phyloP scores from a whole-genome alignment of 2,888 invertebrate species.

The Heliconius hortense region DNA sequence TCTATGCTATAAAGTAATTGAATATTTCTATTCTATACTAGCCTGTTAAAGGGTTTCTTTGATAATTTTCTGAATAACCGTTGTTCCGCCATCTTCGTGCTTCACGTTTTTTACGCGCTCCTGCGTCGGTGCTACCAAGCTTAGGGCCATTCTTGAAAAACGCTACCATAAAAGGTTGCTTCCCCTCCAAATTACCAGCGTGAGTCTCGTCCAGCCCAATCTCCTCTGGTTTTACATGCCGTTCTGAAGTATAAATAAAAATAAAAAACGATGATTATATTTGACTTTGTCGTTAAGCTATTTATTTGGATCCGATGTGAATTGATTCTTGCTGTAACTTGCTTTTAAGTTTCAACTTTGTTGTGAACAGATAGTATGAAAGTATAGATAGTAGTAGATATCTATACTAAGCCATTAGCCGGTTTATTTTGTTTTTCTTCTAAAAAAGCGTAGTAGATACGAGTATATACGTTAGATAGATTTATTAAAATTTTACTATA shows the following conservation, averaged over 20 bases:
- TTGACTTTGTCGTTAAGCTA: no score
- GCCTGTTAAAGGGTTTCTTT: slow-evolving; percentile 82
- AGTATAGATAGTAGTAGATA: no score
- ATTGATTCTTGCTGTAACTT: background rate
- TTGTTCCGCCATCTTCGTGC: slow-evolving; percentile 81
- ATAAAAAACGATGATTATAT: background rate
- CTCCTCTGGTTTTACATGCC: slow-evolving; percentile 91
- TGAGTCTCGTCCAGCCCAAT: slow-evolving; percentile 90
- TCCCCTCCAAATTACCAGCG: slow-evolving; percentile 84
- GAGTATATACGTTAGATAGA: background rate
- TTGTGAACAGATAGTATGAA: no score
- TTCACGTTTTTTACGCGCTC: slow-evolving; percentile 82
- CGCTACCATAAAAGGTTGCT: slow-evolving; percentile 95
- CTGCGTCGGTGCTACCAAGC: slow-evolving; percentile 75
- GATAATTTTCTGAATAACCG: slow-evolving; percentile 76
- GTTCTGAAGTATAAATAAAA: slow-evolving; percentile 73
- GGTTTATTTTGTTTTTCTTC: background rate
- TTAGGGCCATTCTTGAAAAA: slow-evolving; percentile 88
- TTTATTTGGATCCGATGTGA: background rate
- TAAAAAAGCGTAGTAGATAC: background rate
- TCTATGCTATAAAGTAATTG: background rate
- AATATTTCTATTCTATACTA: slow-evolving; percentile 29
- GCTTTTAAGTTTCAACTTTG: background rate
- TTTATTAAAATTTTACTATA: background rate
- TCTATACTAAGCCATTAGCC: background rate